phyloP scores from a whole-genome alignment of 2,113 vertebrate species.

The Speoplatyrhinus poulsoni region DNA sequence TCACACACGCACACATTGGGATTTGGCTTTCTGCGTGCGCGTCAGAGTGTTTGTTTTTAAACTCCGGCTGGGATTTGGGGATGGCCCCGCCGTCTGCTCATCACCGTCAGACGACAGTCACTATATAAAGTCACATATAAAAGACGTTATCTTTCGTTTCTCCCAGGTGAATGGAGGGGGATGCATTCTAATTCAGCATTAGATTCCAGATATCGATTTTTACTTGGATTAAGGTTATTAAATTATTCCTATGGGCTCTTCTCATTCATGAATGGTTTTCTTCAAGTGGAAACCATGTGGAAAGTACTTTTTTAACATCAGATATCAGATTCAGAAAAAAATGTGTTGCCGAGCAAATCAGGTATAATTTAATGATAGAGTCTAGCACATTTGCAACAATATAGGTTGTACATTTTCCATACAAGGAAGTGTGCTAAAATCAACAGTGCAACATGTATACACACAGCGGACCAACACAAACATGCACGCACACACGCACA shows the following conservation, averaged over 20 bases:
- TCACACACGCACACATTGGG: conserved; percentile 65
- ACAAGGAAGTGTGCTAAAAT: no score
- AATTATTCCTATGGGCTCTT: conserved; percentile 23
- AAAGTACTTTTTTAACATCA: no score
- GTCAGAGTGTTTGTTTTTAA: conserved; percentile 48
- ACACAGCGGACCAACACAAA: neutral
- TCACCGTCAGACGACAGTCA: conserved; percentile 64
- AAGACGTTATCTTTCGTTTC: conserved; percentile 63
- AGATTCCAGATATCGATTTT: neutral
- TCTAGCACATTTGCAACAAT: no score
- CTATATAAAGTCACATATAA: conserved; percentile 58
- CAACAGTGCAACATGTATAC: no score
- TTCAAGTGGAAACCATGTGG: no score
- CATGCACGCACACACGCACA: neutral
- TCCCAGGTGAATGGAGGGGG: conserved; percentile 39
- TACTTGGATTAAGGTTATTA: no score
- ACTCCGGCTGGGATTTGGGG: conserved; percentile 70
- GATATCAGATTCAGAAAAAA: no score
- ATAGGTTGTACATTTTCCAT: no score
- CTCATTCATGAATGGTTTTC: neutral
- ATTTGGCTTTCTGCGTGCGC: conserved; percentile 55
- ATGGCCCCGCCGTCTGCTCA: conserved; percentile 72
- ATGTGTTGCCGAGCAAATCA: no score
- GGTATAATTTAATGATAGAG: no score
- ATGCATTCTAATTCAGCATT: conserved; percentile 38